These are phyloP conservation scores for Achatina immaculata DNA, from an alignment of 1,140 invertebrate species.

Conservation along the genomic window DNA sequence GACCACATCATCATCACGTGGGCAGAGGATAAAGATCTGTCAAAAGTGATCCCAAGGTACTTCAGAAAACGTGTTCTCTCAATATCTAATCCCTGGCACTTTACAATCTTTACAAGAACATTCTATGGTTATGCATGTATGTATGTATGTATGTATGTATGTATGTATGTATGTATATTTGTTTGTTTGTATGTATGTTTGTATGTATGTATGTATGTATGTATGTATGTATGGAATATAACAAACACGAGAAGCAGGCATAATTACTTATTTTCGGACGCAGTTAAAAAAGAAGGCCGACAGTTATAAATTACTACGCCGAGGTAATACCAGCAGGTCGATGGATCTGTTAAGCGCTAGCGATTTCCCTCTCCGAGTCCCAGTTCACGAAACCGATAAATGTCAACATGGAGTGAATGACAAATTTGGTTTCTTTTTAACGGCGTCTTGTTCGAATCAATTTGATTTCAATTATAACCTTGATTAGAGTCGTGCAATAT, in stretches of 20 bases:
- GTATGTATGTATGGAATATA: too few species aligned
- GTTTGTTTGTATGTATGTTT: too few species aligned
- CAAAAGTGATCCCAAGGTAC: too few species aligned
- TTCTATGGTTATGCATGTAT: too few species aligned
- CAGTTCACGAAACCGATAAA: not conserved
- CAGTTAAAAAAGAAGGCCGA: not conserved
- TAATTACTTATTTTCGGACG: not conserved
- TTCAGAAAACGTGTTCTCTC: too few species aligned
- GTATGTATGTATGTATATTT: too few species aligned
- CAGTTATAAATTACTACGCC: not conserved
- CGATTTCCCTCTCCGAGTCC: not conserved
- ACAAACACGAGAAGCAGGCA: not conserved
- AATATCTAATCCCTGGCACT: too few species aligned
- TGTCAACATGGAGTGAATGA: not conserved
- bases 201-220: too few species aligned
- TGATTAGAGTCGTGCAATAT: not conserved
- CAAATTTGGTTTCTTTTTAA: not conserved
- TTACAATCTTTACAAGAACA: too few species aligned
- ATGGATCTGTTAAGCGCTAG: constrained; percentile 1
- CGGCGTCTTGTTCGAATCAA: not conserved
- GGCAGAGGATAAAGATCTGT: too few species aligned
- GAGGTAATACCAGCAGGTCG: not conserved
- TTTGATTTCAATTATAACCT: not conserved
- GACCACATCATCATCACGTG: too few species aligned
- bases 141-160: too few species aligned